Conservation (phyloP, 1,140 invertebrate genomes). For the Trialeurodes vaporariorum region DNA sequence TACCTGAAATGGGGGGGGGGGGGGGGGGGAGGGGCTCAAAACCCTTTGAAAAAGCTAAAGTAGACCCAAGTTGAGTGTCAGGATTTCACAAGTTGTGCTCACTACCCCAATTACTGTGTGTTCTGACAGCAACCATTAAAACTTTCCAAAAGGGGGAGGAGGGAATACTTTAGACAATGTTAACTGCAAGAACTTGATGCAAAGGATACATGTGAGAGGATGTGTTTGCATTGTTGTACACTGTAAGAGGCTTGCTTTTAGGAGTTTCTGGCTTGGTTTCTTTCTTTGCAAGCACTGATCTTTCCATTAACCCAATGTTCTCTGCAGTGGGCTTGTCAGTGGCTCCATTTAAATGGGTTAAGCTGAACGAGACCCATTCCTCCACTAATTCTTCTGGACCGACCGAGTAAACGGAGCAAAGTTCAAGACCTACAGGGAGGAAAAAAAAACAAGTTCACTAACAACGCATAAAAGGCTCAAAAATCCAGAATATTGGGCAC, state of each 20-base stretch:
- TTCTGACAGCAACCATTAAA: too few relatives aligned
- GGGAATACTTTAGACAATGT: too few relatives aligned
- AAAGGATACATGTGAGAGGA: not conserved
- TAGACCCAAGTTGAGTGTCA: too few relatives aligned
- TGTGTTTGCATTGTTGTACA: not conserved
- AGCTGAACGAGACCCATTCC: slow-evolving; percentile 51
- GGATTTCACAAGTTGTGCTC: too few relatives aligned
- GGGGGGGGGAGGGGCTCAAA: too few relatives aligned
- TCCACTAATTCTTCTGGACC: slow-evolving; percentile 48
- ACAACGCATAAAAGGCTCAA: not conserved
- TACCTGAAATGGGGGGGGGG: too few relatives aligned
- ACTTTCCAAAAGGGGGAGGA: too few relatives aligned
- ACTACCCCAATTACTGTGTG: too few relatives aligned
- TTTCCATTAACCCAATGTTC: slow-evolving; percentile 43
- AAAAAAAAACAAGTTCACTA: not conserved
- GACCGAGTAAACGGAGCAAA: slow-evolving; percentile 44
- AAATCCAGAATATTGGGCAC: not conserved
- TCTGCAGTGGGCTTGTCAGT: slow-evolving; percentile 38
- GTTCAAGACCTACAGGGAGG: slow-evolving; percentile 37
- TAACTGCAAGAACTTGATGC: too few relatives aligned
- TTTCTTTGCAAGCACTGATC: slow-evolving; percentile 44
- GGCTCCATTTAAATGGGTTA: slow-evolving; percentile 44
- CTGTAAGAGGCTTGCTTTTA: not conserved
- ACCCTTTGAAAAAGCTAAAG: too few relatives aligned
- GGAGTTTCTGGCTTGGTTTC: not conserved